Evolutionary conservation across 2,113 vertebrate species (phyloP).

Genomic region (Otis tarda): DNA sequence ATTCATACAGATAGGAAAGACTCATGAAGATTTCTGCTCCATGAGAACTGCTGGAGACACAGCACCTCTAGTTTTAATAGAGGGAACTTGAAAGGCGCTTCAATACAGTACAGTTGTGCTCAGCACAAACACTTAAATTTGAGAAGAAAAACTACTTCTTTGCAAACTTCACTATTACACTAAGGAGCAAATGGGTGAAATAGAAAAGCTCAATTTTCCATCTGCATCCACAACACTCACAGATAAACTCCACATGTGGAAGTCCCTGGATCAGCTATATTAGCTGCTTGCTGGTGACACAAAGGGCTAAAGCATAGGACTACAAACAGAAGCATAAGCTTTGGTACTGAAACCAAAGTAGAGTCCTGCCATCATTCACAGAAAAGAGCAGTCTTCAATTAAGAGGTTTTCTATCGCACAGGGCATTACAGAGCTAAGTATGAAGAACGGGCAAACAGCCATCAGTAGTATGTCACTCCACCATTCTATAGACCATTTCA

Average conservation of each 20-base stretch:
- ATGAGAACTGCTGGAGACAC: background rate
- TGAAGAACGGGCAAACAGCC: background rate
- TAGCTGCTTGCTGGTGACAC: background rate
- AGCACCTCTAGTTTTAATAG: background rate
- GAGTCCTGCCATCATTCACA: background rate
- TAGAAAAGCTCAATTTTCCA: background rate
- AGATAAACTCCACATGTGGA: background rate
- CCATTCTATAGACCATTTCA: background rate
- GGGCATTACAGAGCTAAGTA: background rate
- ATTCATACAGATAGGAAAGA: background rate
- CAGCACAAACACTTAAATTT: background rate
- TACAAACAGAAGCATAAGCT: background rate
- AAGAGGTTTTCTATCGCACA: background rate
- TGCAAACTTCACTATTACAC: background rate
- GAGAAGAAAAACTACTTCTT: background rate
- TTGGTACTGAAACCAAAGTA: background rate
- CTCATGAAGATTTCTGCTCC: background rate
- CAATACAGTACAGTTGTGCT: constrained; percentile 1
- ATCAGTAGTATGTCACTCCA: background rate
- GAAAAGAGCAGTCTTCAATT: background rate
- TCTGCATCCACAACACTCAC: background rate
- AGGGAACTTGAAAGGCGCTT: background rate
- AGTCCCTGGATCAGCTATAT: background rate
- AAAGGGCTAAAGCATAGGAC: background rate
- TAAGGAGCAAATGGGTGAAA: background rate